These are phyloP conservation scores for Papilio helenus DNA, from an alignment of 1,140 invertebrate species.

Conservation along the genomic window DNA sequence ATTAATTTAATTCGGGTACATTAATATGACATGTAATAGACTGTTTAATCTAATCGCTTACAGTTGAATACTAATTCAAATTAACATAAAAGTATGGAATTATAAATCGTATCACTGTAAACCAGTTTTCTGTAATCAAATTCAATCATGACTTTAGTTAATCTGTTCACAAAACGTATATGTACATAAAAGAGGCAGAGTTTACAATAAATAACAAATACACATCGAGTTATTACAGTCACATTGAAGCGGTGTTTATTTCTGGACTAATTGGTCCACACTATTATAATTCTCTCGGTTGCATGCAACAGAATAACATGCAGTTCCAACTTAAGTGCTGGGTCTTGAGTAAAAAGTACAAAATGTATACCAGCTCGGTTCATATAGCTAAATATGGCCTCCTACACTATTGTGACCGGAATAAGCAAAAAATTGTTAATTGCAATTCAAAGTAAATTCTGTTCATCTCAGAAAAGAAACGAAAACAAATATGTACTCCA, in stretches of 20 bases:
- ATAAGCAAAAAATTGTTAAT: constrained; percentile 28
- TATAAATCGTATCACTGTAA: neutral
- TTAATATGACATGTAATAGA: neutral
- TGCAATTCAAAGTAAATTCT: constrained; percentile 32
- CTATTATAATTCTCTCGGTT: constrained; percentile 33
- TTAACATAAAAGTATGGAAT: neutral
- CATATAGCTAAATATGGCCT: constrained; percentile 33
- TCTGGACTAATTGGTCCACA: constrained; percentile 36
- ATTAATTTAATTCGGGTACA: neutral
- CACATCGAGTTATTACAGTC: constrained; percentile 31
- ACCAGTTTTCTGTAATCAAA: constrained; percentile 16
- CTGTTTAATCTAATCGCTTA: constrained; percentile 8
- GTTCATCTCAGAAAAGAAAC: constrained; percentile 8
- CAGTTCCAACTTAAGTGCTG: constrained; percentile 38
- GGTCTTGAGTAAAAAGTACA: constrained; percentile 29
- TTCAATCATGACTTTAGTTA: constrained; percentile 15
- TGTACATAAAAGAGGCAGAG: neutral
- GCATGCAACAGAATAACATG: constrained; percentile 37
- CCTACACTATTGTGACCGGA: constrained; percentile 21
- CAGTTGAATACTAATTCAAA: neutral
- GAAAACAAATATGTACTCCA: constrained; percentile 11
- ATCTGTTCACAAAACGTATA: constrained; percentile 7
- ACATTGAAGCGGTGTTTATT: constrained; percentile 39
- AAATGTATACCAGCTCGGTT: neutral
- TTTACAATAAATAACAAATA: constrained; percentile 9